These are phyloP conservation scores for Rosalia funebris DNA, from an alignment of 2,888 invertebrate species.

Conservation along the genomic window DNA sequence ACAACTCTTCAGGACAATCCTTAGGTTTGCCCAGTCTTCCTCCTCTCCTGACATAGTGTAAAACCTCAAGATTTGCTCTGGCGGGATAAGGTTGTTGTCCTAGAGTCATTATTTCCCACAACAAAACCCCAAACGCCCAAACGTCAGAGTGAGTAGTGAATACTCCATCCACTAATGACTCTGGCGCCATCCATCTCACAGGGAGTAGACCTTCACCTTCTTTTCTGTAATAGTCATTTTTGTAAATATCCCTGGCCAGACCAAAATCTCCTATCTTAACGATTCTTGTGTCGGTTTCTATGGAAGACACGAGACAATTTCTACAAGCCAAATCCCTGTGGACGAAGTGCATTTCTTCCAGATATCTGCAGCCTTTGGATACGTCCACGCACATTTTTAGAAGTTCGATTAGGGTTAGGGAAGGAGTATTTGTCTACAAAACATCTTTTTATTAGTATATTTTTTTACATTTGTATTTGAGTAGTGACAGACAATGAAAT, in stretches of 20 bases:
- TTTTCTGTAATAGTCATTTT: conserved; percentile 97
- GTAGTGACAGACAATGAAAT: too few relatives aligned
- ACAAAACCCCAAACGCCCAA: conserved; percentile 92
- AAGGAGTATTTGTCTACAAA: conserved; percentile 70
- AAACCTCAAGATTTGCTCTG: conserved; percentile 89
- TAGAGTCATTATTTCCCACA: conserved; percentile 97
- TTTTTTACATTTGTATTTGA: too few relatives aligned
- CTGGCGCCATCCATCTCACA: conserved; percentile 97
- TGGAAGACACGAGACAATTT: conserved; percentile 90
- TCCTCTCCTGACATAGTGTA: conserved; percentile 88
- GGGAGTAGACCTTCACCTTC: conserved; percentile 91
- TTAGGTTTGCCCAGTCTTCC: conserved; percentile 84
- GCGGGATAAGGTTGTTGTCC: conserved; percentile 98
- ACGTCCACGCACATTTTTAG: conserved; percentile 95
- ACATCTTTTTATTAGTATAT: too few relatives aligned
- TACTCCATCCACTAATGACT: conserved; percentile 93
- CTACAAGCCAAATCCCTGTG: conserved; percentile 96
- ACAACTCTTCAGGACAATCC: conserved; percentile 86
- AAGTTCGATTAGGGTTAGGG: conserved; percentile 83
- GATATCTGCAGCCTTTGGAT: conserved; percentile 92
- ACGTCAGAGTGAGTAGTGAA: conserved; percentile 98
- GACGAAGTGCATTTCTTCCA: conserved; percentile 97
- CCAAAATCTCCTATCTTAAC: conserved; percentile 99
- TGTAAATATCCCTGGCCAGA: conserved; percentile 94
- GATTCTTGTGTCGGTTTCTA: conserved; percentile 74